These are phyloP conservation scores for Elysia chlorotica DNA, from an alignment of 1,140 invertebrate genomes.

Conservation along the genomic window DNA sequence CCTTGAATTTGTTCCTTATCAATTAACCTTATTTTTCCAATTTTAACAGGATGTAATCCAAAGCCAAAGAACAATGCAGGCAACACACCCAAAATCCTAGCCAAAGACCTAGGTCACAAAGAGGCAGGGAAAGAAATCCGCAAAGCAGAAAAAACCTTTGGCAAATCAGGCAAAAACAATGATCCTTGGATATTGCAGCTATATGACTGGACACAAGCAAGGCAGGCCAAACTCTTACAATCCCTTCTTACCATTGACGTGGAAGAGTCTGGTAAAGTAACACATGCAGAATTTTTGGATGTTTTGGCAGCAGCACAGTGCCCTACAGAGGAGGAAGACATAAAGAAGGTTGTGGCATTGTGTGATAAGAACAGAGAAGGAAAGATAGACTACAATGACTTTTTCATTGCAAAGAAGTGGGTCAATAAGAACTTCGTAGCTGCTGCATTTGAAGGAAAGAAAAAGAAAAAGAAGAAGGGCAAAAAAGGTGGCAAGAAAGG, in stretches of 20 bases:
- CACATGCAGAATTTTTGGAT: conserved; percentile 51
- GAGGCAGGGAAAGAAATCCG: conserved; percentile 58
- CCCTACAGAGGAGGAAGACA: conserved; percentile 53
- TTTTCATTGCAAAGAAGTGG: conserved; percentile 61
- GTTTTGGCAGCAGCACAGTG: conserved; percentile 42
- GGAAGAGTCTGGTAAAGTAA: conserved; percentile 49
- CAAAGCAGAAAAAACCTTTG: conserved; percentile 61
- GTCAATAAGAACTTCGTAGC: conserved; percentile 61
- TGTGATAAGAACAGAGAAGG: conserved; percentile 56
- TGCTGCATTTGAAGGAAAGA: conserved; percentile 59
- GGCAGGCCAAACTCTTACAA: conserved; percentile 47
- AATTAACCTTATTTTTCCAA: background rate
- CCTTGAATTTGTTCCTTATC: background rate
- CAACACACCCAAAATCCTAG: conserved; percentile 49
- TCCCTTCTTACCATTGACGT: conserved; percentile 53
- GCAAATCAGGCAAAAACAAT: conserved; percentile 58
- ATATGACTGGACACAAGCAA: conserved; percentile 59
- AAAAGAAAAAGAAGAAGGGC: conserved; percentile 59
- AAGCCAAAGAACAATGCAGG: conserved; percentile 62
- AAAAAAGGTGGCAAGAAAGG: conserved; percentile 53
- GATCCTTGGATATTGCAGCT: conserved; percentile 59
- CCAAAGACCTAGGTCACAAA: conserved; percentile 61
- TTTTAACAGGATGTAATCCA: conserved; percentile 59
- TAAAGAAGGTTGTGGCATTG: conserved; percentile 42
- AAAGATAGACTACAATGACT: conserved; percentile 59